Percentiles rank a stretch among this genome's conserved stretches.
Evolutionary conservation across 2,888 invertebrate genomes (phyloP).

Genomic region (Tenthredo amoena): DNA sequence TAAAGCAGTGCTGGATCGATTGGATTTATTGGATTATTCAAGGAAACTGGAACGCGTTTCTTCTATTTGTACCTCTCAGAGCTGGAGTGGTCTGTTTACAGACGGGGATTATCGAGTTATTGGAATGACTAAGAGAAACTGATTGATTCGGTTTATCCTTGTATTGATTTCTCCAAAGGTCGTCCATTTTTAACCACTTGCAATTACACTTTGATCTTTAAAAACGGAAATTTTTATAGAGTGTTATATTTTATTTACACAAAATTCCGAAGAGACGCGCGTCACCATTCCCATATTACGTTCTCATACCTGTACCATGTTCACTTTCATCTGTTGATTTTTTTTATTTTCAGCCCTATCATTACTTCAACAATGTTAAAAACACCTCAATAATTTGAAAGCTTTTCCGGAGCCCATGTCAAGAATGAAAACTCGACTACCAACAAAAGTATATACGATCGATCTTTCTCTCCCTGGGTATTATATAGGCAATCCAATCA

Average conservation of each 20-base stretch:
- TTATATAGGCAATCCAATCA: conserved; percentile 36
- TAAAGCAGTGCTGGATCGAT: background rate
- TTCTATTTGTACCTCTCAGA: conserved; percentile 23
- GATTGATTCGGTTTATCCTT: conserved; percentile 20
- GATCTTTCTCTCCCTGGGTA: conserved; percentile 32
- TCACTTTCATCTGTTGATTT: background rate
- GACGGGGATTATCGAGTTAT: conserved; percentile 48
- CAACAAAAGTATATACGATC: conserved; percentile 30
- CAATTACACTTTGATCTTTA: conserved; percentile 25
- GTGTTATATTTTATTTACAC: background rate
- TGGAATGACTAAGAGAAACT: conserved; percentile 16
- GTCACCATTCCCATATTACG: background rate
- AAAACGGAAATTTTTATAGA: background rate
- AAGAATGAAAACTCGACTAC: conserved; percentile 17
- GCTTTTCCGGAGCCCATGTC: background rate
- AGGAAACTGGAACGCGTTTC: conserved; percentile 11
- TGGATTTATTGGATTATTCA: conserved; percentile 36
- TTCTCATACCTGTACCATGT: background rate
- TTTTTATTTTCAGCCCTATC: background rate
- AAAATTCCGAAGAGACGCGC: background rate
- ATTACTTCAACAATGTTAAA: background rate
- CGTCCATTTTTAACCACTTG: background rate
- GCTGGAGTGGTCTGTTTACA: conserved; percentile 26
- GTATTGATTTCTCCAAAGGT: background rate
- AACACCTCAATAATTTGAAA: background rate